Conservation (phyloP, 1,140 invertebrate genomes). For the Papilio dardanus region DNA sequence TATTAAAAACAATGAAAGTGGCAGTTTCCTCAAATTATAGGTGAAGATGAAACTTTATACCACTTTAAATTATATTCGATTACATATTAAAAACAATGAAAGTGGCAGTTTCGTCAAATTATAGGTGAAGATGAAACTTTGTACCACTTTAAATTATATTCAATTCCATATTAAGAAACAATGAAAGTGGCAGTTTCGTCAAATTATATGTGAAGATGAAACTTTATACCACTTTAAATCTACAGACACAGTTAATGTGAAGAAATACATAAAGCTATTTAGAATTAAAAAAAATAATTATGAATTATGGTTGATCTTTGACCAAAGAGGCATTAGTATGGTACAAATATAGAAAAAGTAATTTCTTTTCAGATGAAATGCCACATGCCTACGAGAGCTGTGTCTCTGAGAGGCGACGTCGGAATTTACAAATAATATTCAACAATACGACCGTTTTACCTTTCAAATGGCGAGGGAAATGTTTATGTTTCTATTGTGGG, state of each 20-base stretch:
- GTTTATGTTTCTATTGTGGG: constrained; percentile 70
- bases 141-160: constrained; percentile 50
- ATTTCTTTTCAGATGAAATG: constrained; percentile 74
- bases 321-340: neutral
- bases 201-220: no score
- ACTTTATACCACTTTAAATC: no score
- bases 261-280: neutral
- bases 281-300: neutral
- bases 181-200: no score
- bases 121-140: no score
- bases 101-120: no score
- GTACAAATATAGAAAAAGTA: constrained; percentile 59
- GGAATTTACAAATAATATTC: constrained; percentile 73
- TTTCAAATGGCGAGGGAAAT: constrained; percentile 73
- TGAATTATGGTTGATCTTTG: neutral
- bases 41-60: no score
- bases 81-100: no score
- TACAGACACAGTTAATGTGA: no score
- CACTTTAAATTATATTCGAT: no score
- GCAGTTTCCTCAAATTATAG: no score
- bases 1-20: neutral
- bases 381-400: constrained; percentile 54
- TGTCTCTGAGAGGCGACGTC: constrained; percentile 60
- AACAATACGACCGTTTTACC: constrained; percentile 71
- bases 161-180: constrained; percentile 34